phyloP scores from a whole-genome alignment of 1,140 invertebrate species.

The Anoplolepis gracilipes region DNA sequence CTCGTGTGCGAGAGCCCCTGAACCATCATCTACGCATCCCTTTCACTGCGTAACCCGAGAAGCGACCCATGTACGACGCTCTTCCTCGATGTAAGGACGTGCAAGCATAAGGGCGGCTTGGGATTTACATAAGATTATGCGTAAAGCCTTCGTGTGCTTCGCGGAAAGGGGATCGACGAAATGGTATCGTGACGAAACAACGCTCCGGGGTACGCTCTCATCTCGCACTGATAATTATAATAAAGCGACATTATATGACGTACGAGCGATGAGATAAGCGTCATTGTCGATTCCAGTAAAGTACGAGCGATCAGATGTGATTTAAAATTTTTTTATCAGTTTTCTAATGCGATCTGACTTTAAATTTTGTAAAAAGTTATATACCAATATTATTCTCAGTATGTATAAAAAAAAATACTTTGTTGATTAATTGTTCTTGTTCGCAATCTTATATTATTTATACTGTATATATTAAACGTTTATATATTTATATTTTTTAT shows the following conservation, averaged over 20 bases:
- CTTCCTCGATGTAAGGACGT: slow-evolving; percentile 72
- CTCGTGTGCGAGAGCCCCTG: slow-evolving; percentile 66
- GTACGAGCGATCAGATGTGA: slow-evolving; percentile 9
- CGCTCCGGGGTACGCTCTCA: slow-evolving; percentile 78
- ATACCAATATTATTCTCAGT: not conserved
- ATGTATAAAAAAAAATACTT: not conserved
- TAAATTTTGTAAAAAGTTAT: not conserved
- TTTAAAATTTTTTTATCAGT: slow-evolving; percentile 41
- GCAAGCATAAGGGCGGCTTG: slow-evolving; percentile 77
- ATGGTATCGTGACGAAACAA: slow-evolving; percentile 68
- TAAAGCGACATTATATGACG: slow-evolving; percentile 66
- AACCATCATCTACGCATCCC: slow-evolving; percentile 69
- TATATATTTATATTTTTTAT: not conserved
- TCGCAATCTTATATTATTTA: not conserved
- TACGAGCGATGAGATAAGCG: slow-evolving; percentile 40
- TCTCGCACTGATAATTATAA: slow-evolving; percentile 81
- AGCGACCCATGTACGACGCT: slow-evolving; percentile 67
- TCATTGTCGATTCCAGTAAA: not conserved
- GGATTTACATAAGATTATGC: slow-evolving; percentile 85
- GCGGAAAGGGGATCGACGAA: slow-evolving; percentile 75
- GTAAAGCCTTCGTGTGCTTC: slow-evolving; percentile 67
- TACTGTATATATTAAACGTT: not conserved
- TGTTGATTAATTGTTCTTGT: not conserved
- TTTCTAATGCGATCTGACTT: not conserved
- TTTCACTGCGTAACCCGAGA: slow-evolving; percentile 76